These are phyloP conservation scores for Pongo pygmaeus DNA, from an alignment of 2,113 vertebrate genomes.

Conservation along the genomic window DNA sequence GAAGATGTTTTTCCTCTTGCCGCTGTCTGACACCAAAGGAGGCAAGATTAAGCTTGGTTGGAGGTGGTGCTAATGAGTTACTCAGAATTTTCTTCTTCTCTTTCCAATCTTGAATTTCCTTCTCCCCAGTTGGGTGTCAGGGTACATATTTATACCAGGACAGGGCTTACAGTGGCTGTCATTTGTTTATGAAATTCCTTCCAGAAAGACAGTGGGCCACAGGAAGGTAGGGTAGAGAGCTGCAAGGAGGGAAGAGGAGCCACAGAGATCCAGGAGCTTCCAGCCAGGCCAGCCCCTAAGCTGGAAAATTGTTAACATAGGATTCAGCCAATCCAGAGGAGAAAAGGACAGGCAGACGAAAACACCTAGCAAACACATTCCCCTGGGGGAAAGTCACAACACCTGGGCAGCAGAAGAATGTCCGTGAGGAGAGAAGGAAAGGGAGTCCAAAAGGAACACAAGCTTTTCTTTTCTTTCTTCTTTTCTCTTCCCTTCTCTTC, in stretches of 20 bases:
- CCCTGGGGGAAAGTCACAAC: slow-evolving; percentile 48
- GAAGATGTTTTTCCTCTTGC: not conserved
- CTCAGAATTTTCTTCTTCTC: slow-evolving; percentile 50
- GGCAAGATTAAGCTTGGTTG: not conserved
- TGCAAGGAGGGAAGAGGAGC: not conserved
- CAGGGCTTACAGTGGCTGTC: slow-evolving; percentile 47
- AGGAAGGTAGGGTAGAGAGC: not conserved
- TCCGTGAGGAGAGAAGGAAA: not conserved
- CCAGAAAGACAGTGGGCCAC: slow-evolving; percentile 39
- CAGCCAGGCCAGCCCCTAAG: not conserved
- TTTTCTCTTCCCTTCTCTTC: no score
- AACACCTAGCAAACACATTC: not conserved
- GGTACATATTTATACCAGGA: slow-evolving; percentile 55
- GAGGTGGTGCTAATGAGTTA: slow-evolving; percentile 10
- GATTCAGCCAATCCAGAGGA: slow-evolving; percentile 60
- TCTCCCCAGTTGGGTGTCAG: slow-evolving; percentile 41
- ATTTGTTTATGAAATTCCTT: slow-evolving; percentile 72
- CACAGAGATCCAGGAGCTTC: not conserved
- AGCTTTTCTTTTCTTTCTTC: not conserved
- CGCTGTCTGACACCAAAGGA: not conserved
- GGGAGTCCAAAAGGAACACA: not conserved
- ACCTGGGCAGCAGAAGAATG: not conserved
- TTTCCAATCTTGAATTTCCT: slow-evolving; percentile 56
- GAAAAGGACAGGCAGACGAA: slow-evolving; percentile 48
- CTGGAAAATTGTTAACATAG: slow-evolving; percentile 57